Conservation (phyloP, 1,140 invertebrate genomes). For the Lutraria rhynchaena region DNA sequence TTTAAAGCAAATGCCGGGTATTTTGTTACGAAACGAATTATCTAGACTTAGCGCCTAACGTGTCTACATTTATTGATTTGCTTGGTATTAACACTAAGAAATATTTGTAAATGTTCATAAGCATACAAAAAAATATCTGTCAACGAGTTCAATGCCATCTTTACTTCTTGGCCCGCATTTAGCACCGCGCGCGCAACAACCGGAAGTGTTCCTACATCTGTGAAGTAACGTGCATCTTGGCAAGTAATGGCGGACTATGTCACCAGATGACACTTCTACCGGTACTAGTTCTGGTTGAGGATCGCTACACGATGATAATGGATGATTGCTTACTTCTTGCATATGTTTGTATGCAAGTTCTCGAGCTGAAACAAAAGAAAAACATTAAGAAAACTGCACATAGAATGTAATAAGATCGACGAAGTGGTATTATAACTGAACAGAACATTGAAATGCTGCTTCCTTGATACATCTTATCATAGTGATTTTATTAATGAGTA, state of each 20-base stretch:
- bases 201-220: conserved; percentile 12
- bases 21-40: too few species aligned
- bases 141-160: conserved; percentile 32
- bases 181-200: conserved; percentile 13
- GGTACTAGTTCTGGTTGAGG: conserved; percentile 27
- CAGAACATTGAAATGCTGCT: too few species aligned
- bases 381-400: background rate
- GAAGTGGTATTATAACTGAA: too few species aligned
- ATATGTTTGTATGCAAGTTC: conserved; percentile 24
- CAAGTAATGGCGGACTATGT: background rate
- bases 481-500: too few species aligned
- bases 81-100: too few species aligned
- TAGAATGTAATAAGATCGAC: too few species aligned
- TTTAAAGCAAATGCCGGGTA: too few species aligned
- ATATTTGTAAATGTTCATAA: background rate
- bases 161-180: conserved; percentile 21
- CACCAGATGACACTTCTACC: background rate
- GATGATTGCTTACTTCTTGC: conserved; percentile 1
- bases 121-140: conserved; percentile 34
- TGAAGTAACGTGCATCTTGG: conserved; percentile 31
- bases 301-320: background rate
- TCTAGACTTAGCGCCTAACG: too few species aligned
- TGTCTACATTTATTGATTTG: too few species aligned
- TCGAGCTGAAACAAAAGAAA: conserved; percentile 9
- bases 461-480: background rate